Evolutionary conservation across 2,888 invertebrate genomes (phyloP).

Genomic region (Xanthorhoe spadicearia): DNA sequence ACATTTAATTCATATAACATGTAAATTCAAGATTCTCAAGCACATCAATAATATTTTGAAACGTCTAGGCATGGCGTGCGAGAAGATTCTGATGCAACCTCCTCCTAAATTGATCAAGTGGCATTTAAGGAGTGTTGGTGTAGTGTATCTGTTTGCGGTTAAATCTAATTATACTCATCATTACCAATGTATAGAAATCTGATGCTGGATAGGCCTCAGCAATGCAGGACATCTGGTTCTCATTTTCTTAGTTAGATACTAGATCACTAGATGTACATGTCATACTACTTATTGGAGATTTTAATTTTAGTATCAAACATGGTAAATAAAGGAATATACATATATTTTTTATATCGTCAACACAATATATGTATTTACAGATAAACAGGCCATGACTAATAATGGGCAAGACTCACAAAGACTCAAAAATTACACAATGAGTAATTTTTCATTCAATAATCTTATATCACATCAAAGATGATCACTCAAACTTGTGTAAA

Average conservation of each 20-base stretch:
- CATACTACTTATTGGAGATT: too few species aligned
- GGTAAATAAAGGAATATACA: neutral
- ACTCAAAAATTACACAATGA: conserved; percentile 13
- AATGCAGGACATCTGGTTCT: too few species aligned
- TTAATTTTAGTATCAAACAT: too few species aligned
- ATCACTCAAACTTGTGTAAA: neutral
- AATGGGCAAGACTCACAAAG: neutral
- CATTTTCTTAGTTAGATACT: too few species aligned
- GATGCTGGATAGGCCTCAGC: too few species aligned
- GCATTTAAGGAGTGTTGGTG: conserved; percentile 57
- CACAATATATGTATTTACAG: neutral
- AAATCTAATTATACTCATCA: conserved; percentile 30
- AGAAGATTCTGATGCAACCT: conserved; percentile 58
- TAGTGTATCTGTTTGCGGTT: conserved; percentile 37
- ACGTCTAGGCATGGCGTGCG: conserved; percentile 16
- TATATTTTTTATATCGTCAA: neutral
- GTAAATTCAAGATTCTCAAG: conserved; percentile 20
- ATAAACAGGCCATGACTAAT: neutral
- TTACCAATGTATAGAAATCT: too few species aligned
- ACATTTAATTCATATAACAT: conserved; percentile 17
- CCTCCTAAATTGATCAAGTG: conserved; percentile 69
- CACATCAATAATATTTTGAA: conserved; percentile 24
- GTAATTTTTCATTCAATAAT: conserved; percentile 19
- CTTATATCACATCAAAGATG: conserved; percentile 8
- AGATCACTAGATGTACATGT: too few species aligned